Evolutionary conservation across 2,888 invertebrate species (phyloP).

Genomic region (Flabesymbios commensalis): DNA sequence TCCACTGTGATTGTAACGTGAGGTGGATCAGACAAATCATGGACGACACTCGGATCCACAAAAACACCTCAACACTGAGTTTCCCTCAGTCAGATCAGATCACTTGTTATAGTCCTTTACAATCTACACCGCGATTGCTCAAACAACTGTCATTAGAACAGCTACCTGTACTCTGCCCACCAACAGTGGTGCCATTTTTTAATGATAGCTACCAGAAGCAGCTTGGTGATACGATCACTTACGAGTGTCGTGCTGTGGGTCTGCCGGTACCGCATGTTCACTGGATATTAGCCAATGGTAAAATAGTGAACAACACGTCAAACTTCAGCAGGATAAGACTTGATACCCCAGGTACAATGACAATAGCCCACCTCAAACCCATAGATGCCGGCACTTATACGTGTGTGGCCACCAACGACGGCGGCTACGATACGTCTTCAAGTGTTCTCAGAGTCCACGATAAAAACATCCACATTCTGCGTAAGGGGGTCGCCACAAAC

Average conservation of each 20-base stretch:
- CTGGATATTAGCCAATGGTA: slow-evolving; percentile 61
- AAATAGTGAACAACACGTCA: slow-evolving; percentile 47
- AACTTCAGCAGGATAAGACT: slow-evolving; percentile 48
- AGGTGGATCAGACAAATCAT: slow-evolving; percentile 15
- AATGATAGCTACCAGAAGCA: slow-evolving; percentile 44
- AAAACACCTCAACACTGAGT: too few relatives aligned
- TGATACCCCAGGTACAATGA: slow-evolving; percentile 38
- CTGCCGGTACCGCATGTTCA: slow-evolving; percentile 58
- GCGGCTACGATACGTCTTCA: slow-evolving; percentile 49
- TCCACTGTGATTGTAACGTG: slow-evolving; percentile 63
- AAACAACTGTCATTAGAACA: too few relatives aligned
- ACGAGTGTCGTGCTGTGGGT: slow-evolving; percentile 63
- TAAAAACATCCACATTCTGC: slow-evolving; percentile 1
- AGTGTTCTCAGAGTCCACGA: slow-evolving; percentile 52
- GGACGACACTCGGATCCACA: too few relatives aligned
- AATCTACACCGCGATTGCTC: too few relatives aligned
- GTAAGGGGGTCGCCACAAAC: slow-evolving; percentile 7
- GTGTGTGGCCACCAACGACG: slow-evolving; percentile 59
- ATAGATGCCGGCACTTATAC: slow-evolving; percentile 61
- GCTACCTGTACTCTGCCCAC: too few relatives aligned
- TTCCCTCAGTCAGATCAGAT: too few relatives aligned
- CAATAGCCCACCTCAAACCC: slow-evolving; percentile 24
- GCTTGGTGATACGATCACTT: slow-evolving; percentile 54
- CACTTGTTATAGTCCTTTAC: too few relatives aligned
- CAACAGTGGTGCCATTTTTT: slow-evolving; percentile 50